Percentiles rank a stretch among this genome's conserved stretches.
These are phyloP conservation scores for Noctilio leporinus DNA, from an alignment of 2,113 vertebrate species.

Conservation along the genomic window DNA sequence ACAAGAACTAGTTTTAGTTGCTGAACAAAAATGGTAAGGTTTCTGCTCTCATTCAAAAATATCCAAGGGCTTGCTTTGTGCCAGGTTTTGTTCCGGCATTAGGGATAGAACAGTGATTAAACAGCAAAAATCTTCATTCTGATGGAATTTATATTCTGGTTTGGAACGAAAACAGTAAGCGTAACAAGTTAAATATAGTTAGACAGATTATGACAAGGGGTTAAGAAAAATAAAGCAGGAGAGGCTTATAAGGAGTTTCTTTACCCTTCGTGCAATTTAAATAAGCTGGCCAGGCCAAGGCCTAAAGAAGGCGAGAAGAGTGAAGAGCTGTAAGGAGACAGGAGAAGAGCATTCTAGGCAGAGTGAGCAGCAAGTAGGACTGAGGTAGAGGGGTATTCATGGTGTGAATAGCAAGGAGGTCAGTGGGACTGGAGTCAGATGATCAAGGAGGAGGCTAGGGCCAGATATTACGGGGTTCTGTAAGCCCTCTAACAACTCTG, in stretches of 20 bases:
- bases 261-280: background rate
- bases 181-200: background rate
- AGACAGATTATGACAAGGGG: background rate
- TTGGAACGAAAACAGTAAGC: background rate
- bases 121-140: background rate
- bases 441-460: background rate
- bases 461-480: background rate
- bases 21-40: background rate
- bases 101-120: background rate
- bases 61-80: background rate
- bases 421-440: background rate
- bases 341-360: background rate
- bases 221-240: conserved; percentile 9
- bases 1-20: background rate
- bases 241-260: background rate
- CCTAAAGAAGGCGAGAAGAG: background rate
- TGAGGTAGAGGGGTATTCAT: background rate
- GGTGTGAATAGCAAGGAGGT: background rate
- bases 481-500: background rate
- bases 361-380: background rate
- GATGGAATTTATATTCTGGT: background rate
- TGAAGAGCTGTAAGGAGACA: background rate
- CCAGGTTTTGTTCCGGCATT: background rate
- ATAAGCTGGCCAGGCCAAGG: background rate
- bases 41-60: background rate